phyloP scores from a whole-genome alignment of 2,888 invertebrate genomes.

The Athalia circularis region DNA sequence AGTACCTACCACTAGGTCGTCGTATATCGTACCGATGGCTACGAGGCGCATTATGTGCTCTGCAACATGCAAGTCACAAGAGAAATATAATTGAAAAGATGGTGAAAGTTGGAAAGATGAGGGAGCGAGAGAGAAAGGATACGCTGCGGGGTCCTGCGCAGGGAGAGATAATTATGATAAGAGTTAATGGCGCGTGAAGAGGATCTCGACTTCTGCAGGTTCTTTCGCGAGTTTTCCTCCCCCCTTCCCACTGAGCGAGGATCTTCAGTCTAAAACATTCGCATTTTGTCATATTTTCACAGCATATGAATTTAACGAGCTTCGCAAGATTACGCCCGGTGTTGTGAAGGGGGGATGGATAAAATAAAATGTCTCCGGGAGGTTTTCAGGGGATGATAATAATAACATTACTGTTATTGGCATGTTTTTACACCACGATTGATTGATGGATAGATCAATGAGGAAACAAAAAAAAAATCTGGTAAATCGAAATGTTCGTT shows the following conservation, averaged over 20 bases:
- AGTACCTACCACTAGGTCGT: constrained; percentile 4
- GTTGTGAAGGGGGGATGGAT: too few species aligned
- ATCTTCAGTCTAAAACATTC: background rate
- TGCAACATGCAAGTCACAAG: too few species aligned
- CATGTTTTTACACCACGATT: background rate
- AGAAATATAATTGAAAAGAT: background rate
- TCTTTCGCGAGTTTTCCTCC: background rate
- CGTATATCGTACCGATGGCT: too few species aligned
- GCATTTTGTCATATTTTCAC: constrained; percentile 44
- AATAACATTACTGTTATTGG: background rate
- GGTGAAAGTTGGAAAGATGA: constrained; percentile 3
- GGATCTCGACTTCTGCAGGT: constrained; percentile 15
- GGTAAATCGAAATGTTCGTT: background rate
- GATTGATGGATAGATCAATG: background rate
- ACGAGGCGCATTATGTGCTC: too few species aligned
- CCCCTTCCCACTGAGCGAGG: constrained; percentile 1
- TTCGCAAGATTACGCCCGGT: constrained; percentile 5
- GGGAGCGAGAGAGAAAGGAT: constrained; percentile 2
- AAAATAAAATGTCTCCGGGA: too few species aligned
- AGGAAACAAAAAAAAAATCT: background rate
- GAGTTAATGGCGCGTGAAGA: constrained; percentile 43
- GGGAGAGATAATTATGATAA: constrained; percentile 39
- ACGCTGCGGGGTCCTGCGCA: background rate
- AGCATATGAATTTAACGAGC: constrained; percentile 46
- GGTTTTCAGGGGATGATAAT: too few species aligned